Evolutionary conservation across 35 echinoderm and acorn worm genomes (phyloP), one percentile per base, ranked within the genome.

Genomic region (Anneissia japonica): DNA sequence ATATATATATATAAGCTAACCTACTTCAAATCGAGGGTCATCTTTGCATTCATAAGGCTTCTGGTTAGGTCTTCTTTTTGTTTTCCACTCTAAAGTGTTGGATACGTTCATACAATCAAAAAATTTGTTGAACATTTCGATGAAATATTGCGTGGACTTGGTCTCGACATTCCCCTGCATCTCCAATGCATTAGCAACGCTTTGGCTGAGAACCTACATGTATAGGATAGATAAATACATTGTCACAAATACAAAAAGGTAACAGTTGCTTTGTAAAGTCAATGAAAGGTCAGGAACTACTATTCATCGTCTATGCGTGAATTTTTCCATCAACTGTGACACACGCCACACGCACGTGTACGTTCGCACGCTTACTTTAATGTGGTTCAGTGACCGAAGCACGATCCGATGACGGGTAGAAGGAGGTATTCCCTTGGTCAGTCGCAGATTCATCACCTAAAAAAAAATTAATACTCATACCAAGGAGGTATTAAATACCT

Each of bases 21-120:
- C n/a, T n/a, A n/a, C n/a, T 46, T 84, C 34, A 43, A 89, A 83
- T 0, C 91, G 30, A 80, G 12, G 28, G 35, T 93, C 91, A 81
- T 89, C 86, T 10, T 16, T 4, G 77, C 43, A 38, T 23, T 51
- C 72, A 64, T 89, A 89, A 32, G 91, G 86, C 28, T 80, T 56
- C 36, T 80, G 31, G 37, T 84, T 81, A 21, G 73, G 21, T 72
- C 89, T 93, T 34, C 74, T 40, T 9, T 35, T 77, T 19, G 35
- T 19, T 14, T 23, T 36, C n/a, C 87, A 40, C 36, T 89, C 74
- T n/a, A 37, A 31, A 26, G 43, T 32, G 21, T 84, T 79, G 21
- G 41, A 30, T 7, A 84, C 81, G 75, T 93, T 93, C 4, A 88
- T 16, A 40, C 86, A 93, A 35, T 93, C 91, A 55, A 93, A 93